Conservation (phyloP, 2,113 vertebrate genomes). For the Cebidichthys violaceus region DNA sequence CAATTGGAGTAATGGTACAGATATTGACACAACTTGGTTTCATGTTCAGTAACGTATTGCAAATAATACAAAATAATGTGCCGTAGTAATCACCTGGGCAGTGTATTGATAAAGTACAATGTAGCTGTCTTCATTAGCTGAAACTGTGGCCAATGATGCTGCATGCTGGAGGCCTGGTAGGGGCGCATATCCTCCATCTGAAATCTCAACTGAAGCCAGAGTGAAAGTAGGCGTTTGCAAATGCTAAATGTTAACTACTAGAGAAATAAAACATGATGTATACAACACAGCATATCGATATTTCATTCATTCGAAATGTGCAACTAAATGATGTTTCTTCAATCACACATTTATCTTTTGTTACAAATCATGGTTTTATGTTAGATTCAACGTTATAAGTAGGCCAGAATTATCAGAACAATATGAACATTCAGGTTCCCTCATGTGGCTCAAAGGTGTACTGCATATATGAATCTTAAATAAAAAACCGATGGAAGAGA, state of each 20-base stretch:
- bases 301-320: background rate
- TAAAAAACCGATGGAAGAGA: too few relatives aligned
- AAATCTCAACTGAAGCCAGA: slow-evolving; percentile 42
- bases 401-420: background rate
- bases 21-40: background rate
- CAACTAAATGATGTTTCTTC: background rate
- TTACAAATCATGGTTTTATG: background rate
- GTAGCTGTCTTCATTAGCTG: slow-evolving; percentile 57
- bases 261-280: background rate
- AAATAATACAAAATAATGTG: background rate
- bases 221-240: background rate
- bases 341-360: background rate
- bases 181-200: slow-evolving; percentile 74
- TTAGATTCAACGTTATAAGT: background rate
- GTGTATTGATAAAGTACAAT: slow-evolving; percentile 66
- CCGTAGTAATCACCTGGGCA: slow-evolving; percentile 68
- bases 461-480: background rate
- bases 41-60: background rate
- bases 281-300: background rate
- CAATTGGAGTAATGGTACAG: background rate
- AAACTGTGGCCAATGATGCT: background rate
- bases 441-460: background rate
- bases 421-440: background rate
- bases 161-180: slow-evolving; percentile 45
- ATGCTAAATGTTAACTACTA: background rate